Conservation (phyloP, 2,888 invertebrate species). For the Apotomis capreana region DNA sequence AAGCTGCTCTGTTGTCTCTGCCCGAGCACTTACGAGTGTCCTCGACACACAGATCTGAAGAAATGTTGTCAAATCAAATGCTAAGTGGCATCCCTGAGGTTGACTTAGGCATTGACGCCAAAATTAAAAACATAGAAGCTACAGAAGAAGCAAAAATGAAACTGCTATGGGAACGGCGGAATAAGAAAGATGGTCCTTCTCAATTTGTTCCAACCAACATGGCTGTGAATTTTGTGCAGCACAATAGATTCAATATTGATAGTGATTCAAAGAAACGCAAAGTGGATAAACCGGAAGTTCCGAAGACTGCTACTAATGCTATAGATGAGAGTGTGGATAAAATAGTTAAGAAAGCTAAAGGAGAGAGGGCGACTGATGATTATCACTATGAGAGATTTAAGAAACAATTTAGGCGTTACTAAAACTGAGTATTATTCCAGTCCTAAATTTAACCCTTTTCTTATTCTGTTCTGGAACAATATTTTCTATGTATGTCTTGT, state of each 20-base stretch:
- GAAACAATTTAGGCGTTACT: constrained; percentile 96
- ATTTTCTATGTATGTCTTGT: too few species aligned
- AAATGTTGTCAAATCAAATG: constrained; percentile 99
- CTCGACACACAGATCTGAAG: constrained; percentile 94
- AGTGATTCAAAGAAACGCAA: constrained; percentile 85
- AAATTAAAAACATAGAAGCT: constrained; percentile 99
- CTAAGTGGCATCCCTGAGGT: constrained; percentile 99
- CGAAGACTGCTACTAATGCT: constrained; percentile 66
- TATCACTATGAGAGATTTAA: constrained; percentile 98
- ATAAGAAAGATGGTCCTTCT: constrained; percentile 96
- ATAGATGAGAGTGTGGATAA: constrained; percentile 78
- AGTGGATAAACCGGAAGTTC: constrained; percentile 78
- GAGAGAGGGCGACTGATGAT: constrained; percentile 97
- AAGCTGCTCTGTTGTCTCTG: constrained; percentile 93
- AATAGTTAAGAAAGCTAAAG: constrained; percentile 86
- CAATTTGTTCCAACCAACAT: constrained; percentile 99
- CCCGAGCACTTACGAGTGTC: constrained; percentile 95
- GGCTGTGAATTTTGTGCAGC: constrained; percentile 99
- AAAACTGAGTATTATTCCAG: constrained; percentile 48
- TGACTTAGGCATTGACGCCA: constrained; percentile 99
- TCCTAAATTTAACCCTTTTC: not conserved
- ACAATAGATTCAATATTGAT: constrained; percentile 97
- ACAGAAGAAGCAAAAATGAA: constrained; percentile 99
- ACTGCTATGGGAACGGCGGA: constrained; percentile 93
- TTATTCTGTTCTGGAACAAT: too few species aligned